Evolutionary conservation across 1,140 invertebrate genomes (phyloP), one percentile per base, ranked within the genome.

Genomic region (Cataglyphis hispanica): DNA sequence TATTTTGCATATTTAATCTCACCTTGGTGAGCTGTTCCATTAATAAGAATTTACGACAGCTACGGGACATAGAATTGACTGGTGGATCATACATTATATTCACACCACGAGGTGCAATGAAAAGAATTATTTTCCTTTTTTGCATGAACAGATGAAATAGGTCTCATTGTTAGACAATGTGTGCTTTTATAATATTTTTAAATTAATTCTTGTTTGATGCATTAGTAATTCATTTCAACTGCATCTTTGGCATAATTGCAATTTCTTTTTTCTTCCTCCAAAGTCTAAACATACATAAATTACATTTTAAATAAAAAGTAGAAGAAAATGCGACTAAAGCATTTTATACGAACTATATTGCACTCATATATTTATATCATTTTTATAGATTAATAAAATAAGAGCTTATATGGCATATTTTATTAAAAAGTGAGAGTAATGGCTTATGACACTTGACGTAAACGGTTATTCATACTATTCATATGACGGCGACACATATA

Each of bases 31-130:
- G 67, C 34, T 27, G n/a, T 81, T 83, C 1, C 8, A n/a, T 83
- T 83, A 74, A 81, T 72, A 72, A 40, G 34, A 83, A 74, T 83
- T 72, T 61, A 83, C 22, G 53, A 31, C 16, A 53, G 50, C 40
- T 53, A 7, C 37, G 50, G 50, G 37, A 27, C 13, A 16, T 19
- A 19, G 8, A 58, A 22, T 34, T 40, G 53, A 22, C 34, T 70
- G 63, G 64, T 80, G 8, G 25, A 31, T 72, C 19, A 25, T 81
- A 80, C 31, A 80, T 70, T 81, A 50, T 50, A 34, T 25, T 72
- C 22, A 31, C 25, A 37, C 1, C 34, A 22, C 19, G 25, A 50
- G 46, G 7, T 46, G 10, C 19, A 58, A 80, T 19, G 16, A 11
- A 16, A 70, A 31, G 11, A 43, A 60, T 72, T 72, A 72, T 72